Evolutionary conservation across 1,140 invertebrate genomes (phyloP).

Genomic region (Eumaeus atala): DNA sequence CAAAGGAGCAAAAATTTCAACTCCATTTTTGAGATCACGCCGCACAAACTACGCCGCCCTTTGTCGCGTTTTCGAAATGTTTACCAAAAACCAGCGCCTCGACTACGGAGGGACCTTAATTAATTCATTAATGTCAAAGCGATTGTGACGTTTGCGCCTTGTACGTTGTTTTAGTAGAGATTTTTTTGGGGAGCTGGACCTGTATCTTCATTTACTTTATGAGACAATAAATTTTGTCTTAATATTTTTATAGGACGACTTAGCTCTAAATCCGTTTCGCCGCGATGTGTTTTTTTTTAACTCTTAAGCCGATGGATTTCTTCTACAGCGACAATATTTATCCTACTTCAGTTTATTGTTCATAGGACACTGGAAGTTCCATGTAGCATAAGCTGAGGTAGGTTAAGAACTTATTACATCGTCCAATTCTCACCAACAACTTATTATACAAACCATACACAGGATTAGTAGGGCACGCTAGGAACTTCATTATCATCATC

Average conservation of each 20-base stretch:
- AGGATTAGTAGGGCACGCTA: too few relatives aligned
- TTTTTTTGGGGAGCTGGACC: constrained; percentile 11
- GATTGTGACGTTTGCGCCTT: constrained; percentile 45
- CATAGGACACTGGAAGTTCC: too few relatives aligned
- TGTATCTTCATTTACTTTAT: not conserved
- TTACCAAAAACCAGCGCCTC: constrained; percentile 43
- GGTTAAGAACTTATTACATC: too few relatives aligned
- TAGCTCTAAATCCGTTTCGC: constrained; percentile 10
- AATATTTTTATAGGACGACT: not conserved
- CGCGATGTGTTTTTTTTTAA: too few relatives aligned
- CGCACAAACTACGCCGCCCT: constrained; percentile 39
- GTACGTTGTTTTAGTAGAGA: constrained; percentile 40
- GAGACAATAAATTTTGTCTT: not conserved
- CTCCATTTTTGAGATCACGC: constrained; percentile 59
- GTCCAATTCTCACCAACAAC: too few relatives aligned
- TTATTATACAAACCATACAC: too few relatives aligned
- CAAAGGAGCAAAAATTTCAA: constrained; percentile 58
- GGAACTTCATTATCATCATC: too few relatives aligned
- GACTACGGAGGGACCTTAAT: constrained; percentile 51
- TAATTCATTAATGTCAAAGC: constrained; percentile 58
- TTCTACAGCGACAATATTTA: too few relatives aligned
- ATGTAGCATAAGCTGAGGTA: too few relatives aligned
- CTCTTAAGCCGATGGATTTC: too few relatives aligned
- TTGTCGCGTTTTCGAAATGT: constrained; percentile 53
- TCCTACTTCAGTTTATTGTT: too few relatives aligned